Evolutionary conservation across 2,113 vertebrate genomes (phyloP), one percentile per base, ranked within the genome.

Genomic region (Actenoides lindsayi): DNA sequence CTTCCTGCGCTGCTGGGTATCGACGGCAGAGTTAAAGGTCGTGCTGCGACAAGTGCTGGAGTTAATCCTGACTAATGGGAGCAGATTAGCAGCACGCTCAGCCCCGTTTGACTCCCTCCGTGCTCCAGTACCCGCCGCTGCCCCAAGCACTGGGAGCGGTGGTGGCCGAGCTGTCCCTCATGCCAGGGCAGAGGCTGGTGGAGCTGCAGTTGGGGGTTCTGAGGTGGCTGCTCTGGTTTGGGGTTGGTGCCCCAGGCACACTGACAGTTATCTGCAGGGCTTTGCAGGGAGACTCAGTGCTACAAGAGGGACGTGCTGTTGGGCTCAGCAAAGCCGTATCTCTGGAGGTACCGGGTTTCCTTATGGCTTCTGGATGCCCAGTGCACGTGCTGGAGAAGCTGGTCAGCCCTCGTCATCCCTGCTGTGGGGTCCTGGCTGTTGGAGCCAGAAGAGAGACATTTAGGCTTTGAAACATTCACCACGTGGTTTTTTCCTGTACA

Each of bases 351-450:
- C 25, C 4, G 0, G 12, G 51, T 17, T 30, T 30, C 73, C 13
- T 9, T 12, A 6, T 0, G 2, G 44, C 37, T 46, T 41, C 11
- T 33, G 37, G 44, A 6, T 2, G 9, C 6, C 27, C 31, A 16
- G 42, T 20, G 71, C 31, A 10, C 1, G 1, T 24, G 46, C 48
- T 83, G 75, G 39, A 56, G 46, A n/a, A 69, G 23, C 18, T 3
- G 14, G 9, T 18, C 44, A 62, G 56, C 69, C 21, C 25, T 42
- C 62, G 48, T 57, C 42, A 7, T 24, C 35, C 37, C 12, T 13
- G 1, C 39, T 0, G 0, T 5, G 31, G 18, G 37, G 37, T 48
- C 42, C 11, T 41, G 63, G 35, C 53, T 83, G 13, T 46, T 3
- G 4, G 73, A 81, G 48, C 33, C 67, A 75, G 30, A 42, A 69